These are phyloP conservation scores for Aporrectodea caliginosa DNA, from an alignment of 1,140 invertebrate species.

Conservation along the genomic window DNA sequence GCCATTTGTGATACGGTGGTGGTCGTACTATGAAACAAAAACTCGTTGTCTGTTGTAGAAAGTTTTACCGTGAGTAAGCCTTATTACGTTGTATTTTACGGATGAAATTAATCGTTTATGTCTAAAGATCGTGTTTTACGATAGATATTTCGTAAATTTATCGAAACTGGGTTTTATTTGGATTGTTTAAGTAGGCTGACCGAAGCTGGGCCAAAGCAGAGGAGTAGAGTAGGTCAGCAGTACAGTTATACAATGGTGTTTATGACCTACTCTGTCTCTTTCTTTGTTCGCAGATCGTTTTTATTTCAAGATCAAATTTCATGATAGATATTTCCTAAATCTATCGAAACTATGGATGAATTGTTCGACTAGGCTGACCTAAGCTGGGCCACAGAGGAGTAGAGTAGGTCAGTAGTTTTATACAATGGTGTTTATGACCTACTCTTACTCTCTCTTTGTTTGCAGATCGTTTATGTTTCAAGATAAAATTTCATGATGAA, in stretches of 20 bases:
- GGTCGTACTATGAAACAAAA: background rate
- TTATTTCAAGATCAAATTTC: no score
- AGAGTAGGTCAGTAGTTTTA: no score
- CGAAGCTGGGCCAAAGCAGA: background rate
- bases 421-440: no score
- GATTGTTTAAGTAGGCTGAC: background rate
- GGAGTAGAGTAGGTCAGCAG: background rate
- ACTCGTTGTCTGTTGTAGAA: background rate
- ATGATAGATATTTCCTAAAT: no score
- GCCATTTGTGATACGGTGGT: background rate
- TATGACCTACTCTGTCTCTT: background rate
- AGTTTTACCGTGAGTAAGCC: background rate
- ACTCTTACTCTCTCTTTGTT: no score
- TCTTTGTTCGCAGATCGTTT: no score
- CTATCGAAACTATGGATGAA: no score
- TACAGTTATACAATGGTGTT: background rate
- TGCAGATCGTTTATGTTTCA: no score
- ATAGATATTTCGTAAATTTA: background rate
- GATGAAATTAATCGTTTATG: background rate
- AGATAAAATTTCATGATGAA: no score
- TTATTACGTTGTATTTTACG: background rate
- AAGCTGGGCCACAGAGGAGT: no score
- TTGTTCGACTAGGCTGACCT: no score
- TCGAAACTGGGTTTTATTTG: background rate
- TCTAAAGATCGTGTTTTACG: background rate